Evolutionary conservation across 2,797 vertebrate genomes (phyloP).

Genomic region (Mycteria americana): DNA sequence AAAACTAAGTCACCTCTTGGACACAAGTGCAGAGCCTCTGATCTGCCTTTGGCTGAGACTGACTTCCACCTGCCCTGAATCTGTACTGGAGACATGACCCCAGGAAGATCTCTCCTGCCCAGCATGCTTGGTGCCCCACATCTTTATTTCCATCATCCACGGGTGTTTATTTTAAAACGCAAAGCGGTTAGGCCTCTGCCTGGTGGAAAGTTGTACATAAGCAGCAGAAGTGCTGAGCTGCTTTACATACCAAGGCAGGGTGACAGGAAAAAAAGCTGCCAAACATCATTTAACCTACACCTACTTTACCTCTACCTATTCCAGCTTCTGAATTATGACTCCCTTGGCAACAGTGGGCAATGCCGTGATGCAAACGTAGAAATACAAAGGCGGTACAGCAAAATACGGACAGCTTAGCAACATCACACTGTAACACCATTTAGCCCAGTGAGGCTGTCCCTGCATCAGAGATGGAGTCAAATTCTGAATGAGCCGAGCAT

Average conservation of each 20-base stretch:
- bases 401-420: background rate
- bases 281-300: accelerated
- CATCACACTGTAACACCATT: accelerated
- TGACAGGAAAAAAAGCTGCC: accelerated
- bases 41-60: background rate
- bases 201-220: background rate
- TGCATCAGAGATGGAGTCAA: accelerated
- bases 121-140: background rate
- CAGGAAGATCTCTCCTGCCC: background rate
- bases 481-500: background rate
- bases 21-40: background rate
- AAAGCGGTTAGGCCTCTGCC: background rate
- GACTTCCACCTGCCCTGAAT: background rate
- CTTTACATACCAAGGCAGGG: background rate
- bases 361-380: background rate
- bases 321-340: background rate
- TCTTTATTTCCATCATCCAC: background rate
- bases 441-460: accelerated
- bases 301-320: background rate
- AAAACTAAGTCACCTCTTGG: background rate
- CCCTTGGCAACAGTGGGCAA: background rate
- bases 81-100: background rate
- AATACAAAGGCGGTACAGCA: background rate
- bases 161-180: background rate
- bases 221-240: background rate